phyloP scores from a whole-genome alignment of 2,113 vertebrate genomes.

The Falco punctatus region DNA sequence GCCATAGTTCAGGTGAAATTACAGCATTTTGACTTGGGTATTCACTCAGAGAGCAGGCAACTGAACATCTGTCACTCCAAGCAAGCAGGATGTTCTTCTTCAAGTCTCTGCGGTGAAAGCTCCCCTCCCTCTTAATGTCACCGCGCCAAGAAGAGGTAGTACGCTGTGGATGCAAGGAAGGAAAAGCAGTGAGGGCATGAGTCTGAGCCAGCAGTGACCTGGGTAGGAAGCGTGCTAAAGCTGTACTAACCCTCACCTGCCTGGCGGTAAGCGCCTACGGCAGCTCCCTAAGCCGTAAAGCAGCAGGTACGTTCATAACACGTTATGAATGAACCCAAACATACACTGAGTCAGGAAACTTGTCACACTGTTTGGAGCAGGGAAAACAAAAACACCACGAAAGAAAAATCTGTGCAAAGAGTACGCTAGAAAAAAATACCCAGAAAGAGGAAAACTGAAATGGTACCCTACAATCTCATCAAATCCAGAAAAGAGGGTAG shows the following conservation, averaged over 20 bases:
- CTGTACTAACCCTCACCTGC: neutral
- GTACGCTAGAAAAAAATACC: neutral
- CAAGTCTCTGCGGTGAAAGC: neutral
- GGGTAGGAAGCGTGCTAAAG: neutral
- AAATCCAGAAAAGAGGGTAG: neutral
- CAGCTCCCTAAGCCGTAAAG: neutral
- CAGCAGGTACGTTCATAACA: neutral
- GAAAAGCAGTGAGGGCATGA: neutral
- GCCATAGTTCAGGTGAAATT: conserved; percentile 16
- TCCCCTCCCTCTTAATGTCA: neutral
- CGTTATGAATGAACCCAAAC: neutral
- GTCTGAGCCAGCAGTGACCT: rapidly evolving
- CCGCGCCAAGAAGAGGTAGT: neutral
- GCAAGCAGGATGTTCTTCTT: neutral
- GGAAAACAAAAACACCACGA: neutral
- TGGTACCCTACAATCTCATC: neutral
- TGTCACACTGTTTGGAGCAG: neutral
- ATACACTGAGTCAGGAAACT: neutral
- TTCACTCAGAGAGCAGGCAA: neutral
- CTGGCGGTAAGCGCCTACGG: neutral
- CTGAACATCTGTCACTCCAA: neutral
- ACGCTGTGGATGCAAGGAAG: neutral
- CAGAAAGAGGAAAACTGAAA: neutral
- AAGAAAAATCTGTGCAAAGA: neutral
- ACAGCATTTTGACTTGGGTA: neutral